Conservation (phyloP, 2,113 vertebrate species). For the Glareola pratincola region DNA sequence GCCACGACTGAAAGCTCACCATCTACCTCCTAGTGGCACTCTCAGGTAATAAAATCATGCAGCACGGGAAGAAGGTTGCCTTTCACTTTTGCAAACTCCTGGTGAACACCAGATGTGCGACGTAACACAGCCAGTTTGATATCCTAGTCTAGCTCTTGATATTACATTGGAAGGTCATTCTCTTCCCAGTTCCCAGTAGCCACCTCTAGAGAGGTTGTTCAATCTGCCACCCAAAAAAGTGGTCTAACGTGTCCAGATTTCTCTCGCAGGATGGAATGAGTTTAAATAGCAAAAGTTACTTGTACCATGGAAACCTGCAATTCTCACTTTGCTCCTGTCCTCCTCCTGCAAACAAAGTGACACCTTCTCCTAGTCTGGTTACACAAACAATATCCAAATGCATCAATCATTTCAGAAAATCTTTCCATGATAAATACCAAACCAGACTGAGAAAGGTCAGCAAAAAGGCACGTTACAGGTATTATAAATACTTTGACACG, state of each 20-base stretch:
- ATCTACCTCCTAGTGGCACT: not conserved
- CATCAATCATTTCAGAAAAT: conserved; percentile 36
- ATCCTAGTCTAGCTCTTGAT: not conserved
- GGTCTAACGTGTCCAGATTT: not conserved
- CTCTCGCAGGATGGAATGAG: not conserved
- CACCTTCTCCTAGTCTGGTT: not conserved
- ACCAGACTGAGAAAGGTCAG: conserved; percentile 44
- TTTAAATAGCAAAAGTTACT: not conserved
- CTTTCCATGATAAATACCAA: conserved; percentile 38
- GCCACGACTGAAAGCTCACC: not conserved
- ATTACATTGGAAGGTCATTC: not conserved
- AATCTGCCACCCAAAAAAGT: not conserved
- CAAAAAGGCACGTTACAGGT: not conserved
- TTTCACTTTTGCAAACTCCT: not conserved
- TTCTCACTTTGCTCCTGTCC: not conserved
- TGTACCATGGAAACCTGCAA: not conserved
- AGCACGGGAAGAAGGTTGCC: not conserved
- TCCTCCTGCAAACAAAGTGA: not conserved
- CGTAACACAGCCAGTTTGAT: not conserved
- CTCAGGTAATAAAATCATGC: not conserved
- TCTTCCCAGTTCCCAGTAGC: not conserved
- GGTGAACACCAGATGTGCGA: not conserved
- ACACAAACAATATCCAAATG: not conserved
- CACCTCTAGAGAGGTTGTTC: not conserved
- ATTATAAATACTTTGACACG: not conserved